Conservation (phyloP, 2,113 vertebrate species). For the Saguinus imperator region DNA sequence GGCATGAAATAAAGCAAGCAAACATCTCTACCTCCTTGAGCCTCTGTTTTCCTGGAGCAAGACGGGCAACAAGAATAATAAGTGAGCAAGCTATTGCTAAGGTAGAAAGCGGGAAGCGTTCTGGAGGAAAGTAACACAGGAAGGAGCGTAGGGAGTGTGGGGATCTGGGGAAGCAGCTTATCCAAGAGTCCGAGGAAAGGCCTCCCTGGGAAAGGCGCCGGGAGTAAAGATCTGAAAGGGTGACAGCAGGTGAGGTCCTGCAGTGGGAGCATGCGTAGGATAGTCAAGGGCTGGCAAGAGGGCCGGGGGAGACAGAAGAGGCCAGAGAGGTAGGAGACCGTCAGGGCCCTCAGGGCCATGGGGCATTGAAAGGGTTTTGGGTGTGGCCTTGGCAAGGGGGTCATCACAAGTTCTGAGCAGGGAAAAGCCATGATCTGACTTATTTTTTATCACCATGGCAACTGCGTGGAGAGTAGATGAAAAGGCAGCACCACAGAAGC, state of each 20-base stretch:
- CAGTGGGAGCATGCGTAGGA: not conserved
- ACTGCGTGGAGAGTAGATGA: not conserved
- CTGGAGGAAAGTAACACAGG: not conserved
- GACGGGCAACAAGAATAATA: not conserved
- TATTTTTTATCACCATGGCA: not conserved
- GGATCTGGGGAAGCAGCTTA: too few relatives aligned
- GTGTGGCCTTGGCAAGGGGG: not conserved
- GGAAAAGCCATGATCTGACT: not conserved
- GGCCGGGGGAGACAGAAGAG: not conserved
- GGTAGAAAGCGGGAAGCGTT: not conserved
- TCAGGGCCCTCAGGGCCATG: accelerated
- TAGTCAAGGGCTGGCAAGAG: too few relatives aligned
- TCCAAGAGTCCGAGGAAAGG: not conserved
- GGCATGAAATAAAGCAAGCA: not conserved
- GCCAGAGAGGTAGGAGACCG: too few relatives aligned
- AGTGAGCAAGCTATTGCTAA: not conserved
- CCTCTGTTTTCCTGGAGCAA: not conserved
- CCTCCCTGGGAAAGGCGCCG: not conserved
- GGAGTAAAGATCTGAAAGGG: not conserved
- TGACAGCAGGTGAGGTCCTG: not conserved
- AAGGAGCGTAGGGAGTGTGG: accelerated
- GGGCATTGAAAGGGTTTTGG: not conserved
- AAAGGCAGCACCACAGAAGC: not conserved
- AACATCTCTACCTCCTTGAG: not conserved
- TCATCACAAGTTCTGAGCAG: not conserved